A percentile compares a stretch with the other conserved stretches of the same genome.
phyloP scores from a whole-genome alignment of 2,113 vertebrate species.

The Psephotus haematonotus region DNA sequence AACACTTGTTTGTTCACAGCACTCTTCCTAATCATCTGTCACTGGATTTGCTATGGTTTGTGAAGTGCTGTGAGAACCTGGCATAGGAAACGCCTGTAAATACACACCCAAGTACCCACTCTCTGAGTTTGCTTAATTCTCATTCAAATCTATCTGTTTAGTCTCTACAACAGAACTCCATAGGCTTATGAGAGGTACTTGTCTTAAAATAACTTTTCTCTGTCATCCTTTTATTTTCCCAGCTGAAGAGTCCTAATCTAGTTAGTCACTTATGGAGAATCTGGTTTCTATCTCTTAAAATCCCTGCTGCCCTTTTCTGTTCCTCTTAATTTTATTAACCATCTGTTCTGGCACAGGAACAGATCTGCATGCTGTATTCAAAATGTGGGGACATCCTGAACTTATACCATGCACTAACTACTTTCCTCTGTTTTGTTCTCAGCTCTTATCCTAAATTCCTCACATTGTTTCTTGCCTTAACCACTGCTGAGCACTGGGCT shows the following conservation, averaged over 20 bases:
- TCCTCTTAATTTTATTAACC: background rate
- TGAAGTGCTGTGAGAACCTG: background rate
- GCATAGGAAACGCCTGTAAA: background rate
- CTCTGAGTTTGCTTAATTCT: background rate
- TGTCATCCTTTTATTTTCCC: background rate
- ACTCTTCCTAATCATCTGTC: background rate
- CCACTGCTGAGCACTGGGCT: background rate
- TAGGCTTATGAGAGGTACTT: background rate
- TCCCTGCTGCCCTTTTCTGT: background rate
- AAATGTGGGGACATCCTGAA: background rate
- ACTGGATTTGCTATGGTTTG: background rate
- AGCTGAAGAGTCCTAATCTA: background rate
- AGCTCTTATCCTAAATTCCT: background rate
- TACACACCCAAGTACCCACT: background rate
- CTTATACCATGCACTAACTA: background rate
- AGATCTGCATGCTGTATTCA: background rate
- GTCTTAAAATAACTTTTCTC: background rate
- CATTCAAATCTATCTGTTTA: background rate
- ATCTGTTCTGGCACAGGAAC: background rate
- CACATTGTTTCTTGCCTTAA: background rate
- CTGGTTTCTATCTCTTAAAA: background rate
- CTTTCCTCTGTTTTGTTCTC: background rate
- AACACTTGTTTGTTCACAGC: background rate
- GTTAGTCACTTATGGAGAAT: background rate
- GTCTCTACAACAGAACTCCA: background rate